A percentile compares a stretch with the other conserved stretches of the same genome.
These are phyloP conservation scores for Drosophila quinaria DNA, from an alignment of 2,888 invertebrate genomes.

Conservation along the genomic window DNA sequence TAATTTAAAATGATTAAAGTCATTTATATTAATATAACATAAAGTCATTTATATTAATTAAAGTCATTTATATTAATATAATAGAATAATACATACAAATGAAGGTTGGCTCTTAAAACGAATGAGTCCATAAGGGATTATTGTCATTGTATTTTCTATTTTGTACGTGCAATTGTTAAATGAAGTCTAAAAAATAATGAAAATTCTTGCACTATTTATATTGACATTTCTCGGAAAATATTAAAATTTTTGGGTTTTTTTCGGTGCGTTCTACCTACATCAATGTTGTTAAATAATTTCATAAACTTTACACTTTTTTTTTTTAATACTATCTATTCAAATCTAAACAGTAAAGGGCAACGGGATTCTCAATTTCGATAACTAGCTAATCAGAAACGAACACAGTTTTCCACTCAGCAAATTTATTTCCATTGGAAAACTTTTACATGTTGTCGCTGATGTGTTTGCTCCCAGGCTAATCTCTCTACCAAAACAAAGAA, in stretches of 20 bases:
- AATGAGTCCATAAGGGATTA: background rate
- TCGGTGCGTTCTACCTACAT: too few species aligned
- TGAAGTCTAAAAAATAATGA: background rate
- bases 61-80: background rate
- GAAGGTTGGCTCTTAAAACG: background rate
- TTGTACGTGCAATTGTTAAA: background rate
- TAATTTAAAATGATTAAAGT: background rate
- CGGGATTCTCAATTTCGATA: constrained; percentile 1
- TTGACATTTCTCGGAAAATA: too few species aligned
- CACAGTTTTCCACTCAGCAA: constrained; percentile 53
- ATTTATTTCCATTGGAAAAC: constrained; percentile 36
- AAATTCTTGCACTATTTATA: background rate
- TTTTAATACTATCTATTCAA: background rate
- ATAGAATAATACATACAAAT: background rate
- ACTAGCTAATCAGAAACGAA: constrained; percentile 44
- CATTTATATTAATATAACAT: background rate
- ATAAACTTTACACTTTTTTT: background rate
- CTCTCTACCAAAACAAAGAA: constrained; percentile 7
- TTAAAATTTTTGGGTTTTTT: too few species aligned
- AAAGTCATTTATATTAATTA: background rate
- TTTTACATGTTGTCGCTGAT: constrained; percentile 20
- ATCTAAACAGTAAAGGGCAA: background rate
- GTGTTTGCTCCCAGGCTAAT: background rate
- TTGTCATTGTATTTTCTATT: background rate
- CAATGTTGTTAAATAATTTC: background rate